Conservation (phyloP, 2,113 vertebrate species). For the Peromyscus polionotus region DNA sequence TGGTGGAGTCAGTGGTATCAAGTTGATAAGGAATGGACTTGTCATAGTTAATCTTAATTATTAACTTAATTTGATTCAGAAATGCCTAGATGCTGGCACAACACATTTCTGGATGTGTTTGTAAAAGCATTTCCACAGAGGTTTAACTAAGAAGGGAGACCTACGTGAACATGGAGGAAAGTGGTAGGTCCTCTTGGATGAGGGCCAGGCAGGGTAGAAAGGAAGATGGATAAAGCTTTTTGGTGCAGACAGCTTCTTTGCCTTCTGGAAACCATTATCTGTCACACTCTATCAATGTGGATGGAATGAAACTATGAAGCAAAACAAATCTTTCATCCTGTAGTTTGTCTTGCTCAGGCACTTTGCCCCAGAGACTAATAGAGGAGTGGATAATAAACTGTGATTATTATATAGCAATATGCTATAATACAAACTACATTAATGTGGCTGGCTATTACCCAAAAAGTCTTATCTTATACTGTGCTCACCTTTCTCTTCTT, state of each 20-base stretch:
- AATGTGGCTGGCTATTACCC: not conserved
- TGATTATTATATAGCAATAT: not conserved
- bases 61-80: not conserved
- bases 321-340: not conserved
- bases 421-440: not conserved
- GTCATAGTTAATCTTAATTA: not conserved
- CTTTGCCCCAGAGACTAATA: not conserved
- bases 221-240: not conserved
- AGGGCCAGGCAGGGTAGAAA: not conserved
- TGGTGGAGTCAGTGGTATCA: not conserved
- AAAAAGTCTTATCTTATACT: not conserved
- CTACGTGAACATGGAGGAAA: not conserved
- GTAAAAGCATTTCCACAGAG: not conserved
- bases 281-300: not conserved
- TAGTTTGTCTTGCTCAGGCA: not conserved
- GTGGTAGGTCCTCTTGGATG: not conserved
- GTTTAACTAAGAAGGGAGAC: not conserved
- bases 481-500: not conserved
- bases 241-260: not conserved
- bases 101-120: not conserved
- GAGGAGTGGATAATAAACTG: not conserved
- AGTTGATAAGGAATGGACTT: not conserved
- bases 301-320: not conserved
- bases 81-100: not conserved
- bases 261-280: not conserved